phyloP scores from a whole-genome alignment of 1,140 invertebrate genomes.

The Periplaneta americana region DNA sequence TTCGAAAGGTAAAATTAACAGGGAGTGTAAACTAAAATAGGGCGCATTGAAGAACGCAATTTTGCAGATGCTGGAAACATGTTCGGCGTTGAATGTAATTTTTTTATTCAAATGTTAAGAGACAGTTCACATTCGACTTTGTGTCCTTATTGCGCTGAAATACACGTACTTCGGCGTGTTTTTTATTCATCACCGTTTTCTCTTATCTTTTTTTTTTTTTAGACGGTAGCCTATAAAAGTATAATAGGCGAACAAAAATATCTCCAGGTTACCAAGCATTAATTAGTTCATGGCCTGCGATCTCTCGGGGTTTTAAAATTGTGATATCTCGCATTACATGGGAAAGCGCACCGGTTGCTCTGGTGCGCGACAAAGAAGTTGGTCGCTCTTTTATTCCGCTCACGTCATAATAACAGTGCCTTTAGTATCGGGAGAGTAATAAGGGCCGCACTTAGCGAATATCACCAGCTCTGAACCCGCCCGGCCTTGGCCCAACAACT shows the following conservation, averaged over 20 bases:
- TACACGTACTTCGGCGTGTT: neutral
- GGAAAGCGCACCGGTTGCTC: neutral
- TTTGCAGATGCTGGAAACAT: neutral
- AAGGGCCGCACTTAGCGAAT: neutral
- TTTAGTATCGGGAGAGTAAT: neutral
- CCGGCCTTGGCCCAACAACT: neutral
- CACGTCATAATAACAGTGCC: no score
- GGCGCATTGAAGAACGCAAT: neutral
- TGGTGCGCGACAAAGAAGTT: neutral
- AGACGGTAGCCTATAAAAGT: neutral
- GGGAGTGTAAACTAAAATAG: neutral
- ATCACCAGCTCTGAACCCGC: neutral
- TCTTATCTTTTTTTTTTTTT: neutral
- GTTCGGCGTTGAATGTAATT: neutral
- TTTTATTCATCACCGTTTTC: neutral
- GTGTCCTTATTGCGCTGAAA: no score
- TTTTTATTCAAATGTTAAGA: neutral
- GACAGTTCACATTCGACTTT: neutral
- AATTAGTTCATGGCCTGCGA: neutral
- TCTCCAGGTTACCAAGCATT: neutral
- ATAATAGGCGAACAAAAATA: neutral
- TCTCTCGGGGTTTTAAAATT: neutral
- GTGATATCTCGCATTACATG: neutral
- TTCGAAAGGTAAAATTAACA: neutral
- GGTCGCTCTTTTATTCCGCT: neutral